Evolutionary conservation across 1,140 invertebrate species (phyloP), one percentile per base, ranked within the genome.

Genomic region (Formica selysi): DNA sequence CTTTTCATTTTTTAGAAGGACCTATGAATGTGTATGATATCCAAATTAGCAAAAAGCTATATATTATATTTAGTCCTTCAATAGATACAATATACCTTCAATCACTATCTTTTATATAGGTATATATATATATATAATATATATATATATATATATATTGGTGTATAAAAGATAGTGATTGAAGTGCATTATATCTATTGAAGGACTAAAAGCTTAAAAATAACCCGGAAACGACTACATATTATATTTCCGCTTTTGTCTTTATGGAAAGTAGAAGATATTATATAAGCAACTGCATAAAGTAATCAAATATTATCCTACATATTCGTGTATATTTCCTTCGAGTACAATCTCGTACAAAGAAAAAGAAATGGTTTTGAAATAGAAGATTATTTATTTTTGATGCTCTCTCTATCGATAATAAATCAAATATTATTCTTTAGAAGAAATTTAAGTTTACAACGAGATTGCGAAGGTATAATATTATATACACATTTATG

Each of bases 201-300:
- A 48, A 48, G 19, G 22, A 48, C 26, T 65, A 32, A 78, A 19
- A 44, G 61, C 22, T 16, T 80, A 65, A 32, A 71, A 80, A 71
- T 41, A 4, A 19, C 0, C 59, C 32, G 65, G 29, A 38, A 68
- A 68, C 2, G 44, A 57, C 13, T 41, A 16, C 44, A 36, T 16
- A 80, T 54, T 36, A 79, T 38, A 8, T 79, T 79, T 68, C 62
- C 62, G 61, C 41, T 54, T 22, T 71, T 26, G 19, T 81, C 48
- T 41, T 44, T 44, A 73, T 62, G 26, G 10, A 13, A 44, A 38
- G 10, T 26, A 54, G 29, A 44, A 80, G 32, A 22, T 6, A 41
- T 36, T 16, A 54, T 22, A 48, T 79, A 80, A 29, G 13, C 36
- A 36, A 36, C n/a, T 80, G 32, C 8, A 59, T 73, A 61, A 83